These are phyloP conservation scores for Semicossyphus pulcher DNA, from an alignment of 2,113 vertebrate species.

Conservation along the genomic window DNA sequence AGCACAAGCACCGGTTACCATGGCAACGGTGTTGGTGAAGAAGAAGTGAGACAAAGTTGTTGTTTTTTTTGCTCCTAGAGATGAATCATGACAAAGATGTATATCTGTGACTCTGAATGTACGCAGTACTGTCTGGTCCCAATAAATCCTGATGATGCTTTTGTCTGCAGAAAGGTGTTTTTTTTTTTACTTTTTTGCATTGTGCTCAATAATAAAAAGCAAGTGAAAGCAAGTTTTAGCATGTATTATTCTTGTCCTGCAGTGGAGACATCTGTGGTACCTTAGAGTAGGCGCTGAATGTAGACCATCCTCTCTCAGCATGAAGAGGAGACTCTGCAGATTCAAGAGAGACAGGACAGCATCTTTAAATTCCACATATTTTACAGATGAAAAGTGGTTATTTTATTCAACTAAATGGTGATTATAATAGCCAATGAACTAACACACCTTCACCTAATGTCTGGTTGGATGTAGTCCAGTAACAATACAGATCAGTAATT, in stretches of 20 bases:
- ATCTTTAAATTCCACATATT: neutral
- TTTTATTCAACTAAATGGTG: neutral
- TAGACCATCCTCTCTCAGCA: constrained; percentile 4
- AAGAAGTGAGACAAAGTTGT: constrained; percentile 36
- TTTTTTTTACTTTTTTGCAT: neutral
- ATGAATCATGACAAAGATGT: constrained; percentile 44
- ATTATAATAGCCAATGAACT: neutral
- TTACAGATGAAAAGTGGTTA: neutral
- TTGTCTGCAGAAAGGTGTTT: neutral
- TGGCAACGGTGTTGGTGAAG: constrained; percentile 43
- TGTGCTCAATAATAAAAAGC: neutral
- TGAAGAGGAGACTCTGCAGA: neutral
- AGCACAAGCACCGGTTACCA: constrained; percentile 44
- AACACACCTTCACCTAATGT: neutral
- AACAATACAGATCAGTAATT: neutral
- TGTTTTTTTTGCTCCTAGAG: neutral
- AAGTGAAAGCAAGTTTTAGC: neutral
- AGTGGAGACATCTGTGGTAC: constrained; percentile 2
- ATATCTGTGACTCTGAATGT: constrained; percentile 15
- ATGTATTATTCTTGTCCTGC: neutral
- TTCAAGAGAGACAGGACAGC: neutral
- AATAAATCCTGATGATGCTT: neutral
- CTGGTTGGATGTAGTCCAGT: neutral
- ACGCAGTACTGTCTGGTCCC: neutral
- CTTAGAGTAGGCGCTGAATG: constrained; percentile 2